phyloP scores from a whole-genome alignment of 2,797 vertebrate genomes.

The Eleutherodactylus coqui region DNA sequence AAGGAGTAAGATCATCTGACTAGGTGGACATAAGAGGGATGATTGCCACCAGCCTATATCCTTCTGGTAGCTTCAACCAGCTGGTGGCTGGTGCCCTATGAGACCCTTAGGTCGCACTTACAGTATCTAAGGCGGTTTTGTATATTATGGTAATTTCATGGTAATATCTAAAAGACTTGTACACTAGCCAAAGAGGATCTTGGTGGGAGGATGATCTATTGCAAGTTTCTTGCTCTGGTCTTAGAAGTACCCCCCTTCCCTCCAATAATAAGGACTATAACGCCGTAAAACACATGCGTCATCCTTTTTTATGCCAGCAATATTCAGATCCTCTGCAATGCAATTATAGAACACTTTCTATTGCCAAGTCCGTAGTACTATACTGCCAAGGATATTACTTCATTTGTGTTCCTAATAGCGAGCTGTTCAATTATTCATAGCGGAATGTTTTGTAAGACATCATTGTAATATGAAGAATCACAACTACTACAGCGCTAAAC shows the following conservation, averaged over 20 bases:
- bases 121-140: too few species aligned
- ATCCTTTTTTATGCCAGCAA: background rate
- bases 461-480: constrained; percentile 20
- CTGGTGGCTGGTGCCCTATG: too few species aligned
- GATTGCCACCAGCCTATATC: too few species aligned
- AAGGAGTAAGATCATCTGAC: too few species aligned
- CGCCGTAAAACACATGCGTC: background rate
- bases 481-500: background rate
- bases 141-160: too few species aligned
- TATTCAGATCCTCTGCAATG: background rate
- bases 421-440: constrained; percentile 35
- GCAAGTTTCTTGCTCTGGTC: background rate
- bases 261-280: background rate
- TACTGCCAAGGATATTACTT: constrained; percentile 13
- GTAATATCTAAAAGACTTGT: too few species aligned
- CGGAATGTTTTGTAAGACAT: constrained; percentile 32
- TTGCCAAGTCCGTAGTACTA: background rate
- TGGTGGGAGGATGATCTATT: background rate
- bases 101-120: too few species aligned
- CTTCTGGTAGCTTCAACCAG: too few species aligned
- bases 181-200: background rate
- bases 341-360: background rate
- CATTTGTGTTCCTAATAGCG: constrained; percentile 32
- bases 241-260: background rate
- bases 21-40: too few species aligned